Evolutionary conservation across 2,888 invertebrate species (phyloP).

Genomic region (Augochlorella aurata): DNA sequence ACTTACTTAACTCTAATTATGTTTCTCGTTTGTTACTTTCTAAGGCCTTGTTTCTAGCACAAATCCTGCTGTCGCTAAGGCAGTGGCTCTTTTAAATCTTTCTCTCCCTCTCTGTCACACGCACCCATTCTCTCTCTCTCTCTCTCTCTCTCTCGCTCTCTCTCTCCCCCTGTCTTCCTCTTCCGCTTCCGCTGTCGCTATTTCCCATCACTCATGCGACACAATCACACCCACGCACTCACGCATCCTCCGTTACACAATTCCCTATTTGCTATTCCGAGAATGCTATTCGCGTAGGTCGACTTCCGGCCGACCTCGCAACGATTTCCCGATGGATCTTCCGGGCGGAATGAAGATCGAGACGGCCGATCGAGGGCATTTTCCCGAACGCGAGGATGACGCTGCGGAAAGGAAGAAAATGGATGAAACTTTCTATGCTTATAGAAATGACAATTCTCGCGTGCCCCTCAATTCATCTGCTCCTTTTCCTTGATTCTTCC

Average conservation of each 20-base stretch:
- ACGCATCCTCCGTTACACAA: constrained; percentile 9
- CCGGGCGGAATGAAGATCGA: not conserved
- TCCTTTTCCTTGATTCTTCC: not conserved
- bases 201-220: constrained; percentile 16
- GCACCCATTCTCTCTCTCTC: constrained; percentile 11
- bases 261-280: constrained; percentile 9
- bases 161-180: not conserved
- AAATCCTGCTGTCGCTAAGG: constrained; percentile 73
- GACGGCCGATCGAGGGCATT: not conserved
- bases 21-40: constrained; percentile 77
- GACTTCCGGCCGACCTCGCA: constrained; percentile 27
- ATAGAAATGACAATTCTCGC: not conserved
- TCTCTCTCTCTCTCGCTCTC: constrained; percentile 1
- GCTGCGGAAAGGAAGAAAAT: not conserved
- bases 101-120: constrained; percentile 22
- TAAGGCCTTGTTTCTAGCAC: constrained; percentile 74
- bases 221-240: constrained; percentile 19
- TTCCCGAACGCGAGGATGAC: not conserved
- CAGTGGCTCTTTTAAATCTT: constrained; percentile 70
- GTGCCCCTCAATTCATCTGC: not conserved
- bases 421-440: not conserved
- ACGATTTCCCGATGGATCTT: not conserved
- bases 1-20: constrained; percentile 76
- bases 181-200: constrained; percentile 6
- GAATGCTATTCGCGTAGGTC: constrained; percentile 18